These are phyloP conservation scores for Sinocyclocheilus grahami DNA, from an alignment of 2,113 vertebrate genomes.

Conservation along the genomic window DNA sequence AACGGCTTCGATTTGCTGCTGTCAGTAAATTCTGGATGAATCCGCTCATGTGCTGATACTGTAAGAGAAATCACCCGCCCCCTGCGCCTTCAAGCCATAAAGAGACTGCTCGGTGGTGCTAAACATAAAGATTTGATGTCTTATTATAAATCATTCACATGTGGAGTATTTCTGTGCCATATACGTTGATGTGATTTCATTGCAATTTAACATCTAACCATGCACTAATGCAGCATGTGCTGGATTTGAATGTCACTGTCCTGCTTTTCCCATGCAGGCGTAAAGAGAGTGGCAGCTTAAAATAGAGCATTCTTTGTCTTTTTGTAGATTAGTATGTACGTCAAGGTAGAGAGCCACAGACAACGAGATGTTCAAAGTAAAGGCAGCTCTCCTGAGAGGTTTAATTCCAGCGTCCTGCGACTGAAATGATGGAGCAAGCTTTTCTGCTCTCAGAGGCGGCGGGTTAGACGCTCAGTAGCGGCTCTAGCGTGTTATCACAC, in stretches of 20 bases:
- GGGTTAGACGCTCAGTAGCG: background rate
- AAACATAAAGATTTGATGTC: conserved; percentile 27
- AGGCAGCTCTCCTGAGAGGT: conserved; percentile 17
- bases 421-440: conserved; percentile 29
- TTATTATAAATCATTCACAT: background rate
- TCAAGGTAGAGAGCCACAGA: conserved; percentile 17
- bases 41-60: conserved; percentile 33
- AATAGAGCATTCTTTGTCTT: conserved; percentile 2
- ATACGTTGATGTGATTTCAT: conserved; percentile 17
- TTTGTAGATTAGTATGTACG: conserved; percentile 27
- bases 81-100: background rate
- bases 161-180: background rate
- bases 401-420: conserved; percentile 29
- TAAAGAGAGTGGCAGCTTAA: background rate
- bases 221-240: conserved; percentile 4
- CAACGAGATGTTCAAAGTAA: conserved; percentile 2
- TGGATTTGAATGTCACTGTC: background rate
- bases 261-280: background rate
- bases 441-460: background rate
- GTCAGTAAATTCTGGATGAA: conserved; percentile 37
- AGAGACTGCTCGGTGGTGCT: background rate
- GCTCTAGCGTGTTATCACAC: background rate
- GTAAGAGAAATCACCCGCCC: conserved; percentile 22
- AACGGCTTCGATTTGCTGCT: background rate
- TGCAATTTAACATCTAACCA: background rate